Conservation (phyloP, 2,113 vertebrate species). For the Chaetura pelagica region DNA sequence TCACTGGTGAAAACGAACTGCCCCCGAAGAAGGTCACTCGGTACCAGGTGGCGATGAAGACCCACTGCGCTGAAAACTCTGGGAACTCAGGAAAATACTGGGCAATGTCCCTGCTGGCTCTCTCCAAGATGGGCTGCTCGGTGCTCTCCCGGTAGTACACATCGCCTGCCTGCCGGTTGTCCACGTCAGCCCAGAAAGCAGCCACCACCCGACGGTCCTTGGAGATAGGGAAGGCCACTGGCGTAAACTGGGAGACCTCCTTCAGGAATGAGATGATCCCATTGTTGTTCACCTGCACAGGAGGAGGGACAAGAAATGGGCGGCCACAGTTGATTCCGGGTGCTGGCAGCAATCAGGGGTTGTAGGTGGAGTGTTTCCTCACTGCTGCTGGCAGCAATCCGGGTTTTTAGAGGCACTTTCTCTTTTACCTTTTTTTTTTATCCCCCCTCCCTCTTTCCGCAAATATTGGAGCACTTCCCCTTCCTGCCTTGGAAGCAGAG, state of each 20-base stretch:
- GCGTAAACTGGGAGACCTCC: constrained; percentile 97
- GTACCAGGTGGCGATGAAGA: constrained; percentile 92
- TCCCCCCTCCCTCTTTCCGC: not conserved
- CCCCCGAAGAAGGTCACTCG: constrained; percentile 96
- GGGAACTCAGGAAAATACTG: constrained; percentile 89
- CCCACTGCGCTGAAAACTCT: constrained; percentile 87
- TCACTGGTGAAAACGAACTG: constrained; percentile 87
- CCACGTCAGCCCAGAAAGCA: constrained; percentile 96
- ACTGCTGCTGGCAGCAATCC: not conserved
- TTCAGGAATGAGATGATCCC: constrained; percentile 96
- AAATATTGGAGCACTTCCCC: not conserved
- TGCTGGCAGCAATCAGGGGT: not conserved
- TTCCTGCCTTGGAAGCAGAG: constrained; percentile 50
- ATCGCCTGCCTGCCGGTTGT: constrained; percentile 88
- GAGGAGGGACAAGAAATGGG: not conserved
- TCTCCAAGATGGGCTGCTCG: constrained; percentile 77
- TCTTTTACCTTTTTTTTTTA: not conserved
- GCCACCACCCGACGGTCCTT: constrained; percentile 94
- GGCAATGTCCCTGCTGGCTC: constrained; percentile 82
- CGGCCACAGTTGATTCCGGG: not conserved
- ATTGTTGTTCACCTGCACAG: constrained; percentile 94
- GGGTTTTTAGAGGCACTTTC: not conserved
- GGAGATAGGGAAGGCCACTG: constrained; percentile 96
- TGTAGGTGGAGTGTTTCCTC: no score
- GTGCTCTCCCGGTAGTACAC: constrained; percentile 92